Evolutionary conservation across 2,888 invertebrate genomes (phyloP).

Genomic region (Elegia similella): DNA sequence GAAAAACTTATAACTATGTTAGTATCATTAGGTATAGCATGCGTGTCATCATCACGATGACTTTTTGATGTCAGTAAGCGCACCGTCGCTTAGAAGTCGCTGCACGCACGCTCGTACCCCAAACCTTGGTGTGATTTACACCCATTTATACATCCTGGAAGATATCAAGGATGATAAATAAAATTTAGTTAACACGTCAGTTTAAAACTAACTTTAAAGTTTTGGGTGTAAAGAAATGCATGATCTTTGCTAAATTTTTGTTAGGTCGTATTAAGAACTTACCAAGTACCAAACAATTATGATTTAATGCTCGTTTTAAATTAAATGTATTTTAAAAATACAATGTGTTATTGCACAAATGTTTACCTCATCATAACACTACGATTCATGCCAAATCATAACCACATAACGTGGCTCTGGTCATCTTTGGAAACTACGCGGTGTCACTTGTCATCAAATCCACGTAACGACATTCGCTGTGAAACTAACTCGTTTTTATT

Average conservation of each 20-base stretch:
- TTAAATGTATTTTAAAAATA: too few relatives aligned
- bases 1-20: too few relatives aligned
- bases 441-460: neutral
- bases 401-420: neutral
- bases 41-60: too few relatives aligned
- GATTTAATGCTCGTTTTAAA: neutral
- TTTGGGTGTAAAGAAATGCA: neutral
- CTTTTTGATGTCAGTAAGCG: too few relatives aligned
- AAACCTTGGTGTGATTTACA: too few relatives aligned
- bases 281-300: neutral
- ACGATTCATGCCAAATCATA: conserved; percentile 1
- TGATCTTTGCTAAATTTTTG: neutral
- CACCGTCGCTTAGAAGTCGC: too few relatives aligned
- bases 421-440: neutral
- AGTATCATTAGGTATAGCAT: too few relatives aligned
- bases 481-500: neutral
- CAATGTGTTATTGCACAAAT: conserved; percentile 1
- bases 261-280: neutral
- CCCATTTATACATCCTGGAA: neutral
- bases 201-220: neutral
- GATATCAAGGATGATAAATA: neutral
- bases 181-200: neutral
- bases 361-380: conserved; percentile 2
- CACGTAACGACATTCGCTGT: neutral
- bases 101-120: too few relatives aligned